Percentiles rank a stretch among this genome's conserved stretches.
Evolutionary conservation across 2,113 vertebrate species (phyloP).

Genomic region (Pleuronectes platessa): DNA sequence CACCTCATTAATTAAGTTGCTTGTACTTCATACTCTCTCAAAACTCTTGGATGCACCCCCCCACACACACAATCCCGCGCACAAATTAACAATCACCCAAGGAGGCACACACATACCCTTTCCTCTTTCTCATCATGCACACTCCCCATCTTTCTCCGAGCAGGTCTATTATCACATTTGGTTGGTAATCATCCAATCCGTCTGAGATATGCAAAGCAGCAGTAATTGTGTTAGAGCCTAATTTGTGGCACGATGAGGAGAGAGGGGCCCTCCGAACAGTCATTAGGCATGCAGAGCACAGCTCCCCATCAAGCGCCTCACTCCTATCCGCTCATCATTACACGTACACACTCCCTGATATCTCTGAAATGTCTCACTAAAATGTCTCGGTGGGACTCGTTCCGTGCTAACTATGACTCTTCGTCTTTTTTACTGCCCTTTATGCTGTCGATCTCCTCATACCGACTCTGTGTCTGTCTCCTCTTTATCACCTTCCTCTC

Average conservation of each 20-base stretch:
- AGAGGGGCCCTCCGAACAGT: constrained; percentile 69
- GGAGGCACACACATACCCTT: background rate
- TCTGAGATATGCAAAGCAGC: constrained; percentile 80
- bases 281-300: constrained; percentile 77
- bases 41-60: constrained; percentile 23
- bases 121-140: constrained; percentile 31
- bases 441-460: constrained; percentile 18
- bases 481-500: constrained; percentile 44
- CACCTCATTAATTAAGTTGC: constrained; percentile 58
- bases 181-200: constrained; percentile 79
- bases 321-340: constrained; percentile 58
- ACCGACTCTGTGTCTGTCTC: constrained; percentile 32
- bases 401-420: constrained; percentile 58
- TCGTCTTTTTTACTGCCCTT: constrained; percentile 59
- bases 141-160: constrained; percentile 63
- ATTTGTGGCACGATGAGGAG: constrained; percentile 67
- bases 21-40: constrained; percentile 46
- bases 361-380: constrained; percentile 64
- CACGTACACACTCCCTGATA: constrained; percentile 58
- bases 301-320: constrained; percentile 67
- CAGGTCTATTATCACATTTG: constrained; percentile 76
- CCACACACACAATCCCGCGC: background rate
- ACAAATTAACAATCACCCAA: constrained; percentile 11
- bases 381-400: constrained; percentile 64
- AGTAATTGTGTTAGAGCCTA: constrained; percentile 80